phyloP scores from a whole-genome alignment of 1,140 invertebrate species.

The Drosophila novamexicana region DNA sequence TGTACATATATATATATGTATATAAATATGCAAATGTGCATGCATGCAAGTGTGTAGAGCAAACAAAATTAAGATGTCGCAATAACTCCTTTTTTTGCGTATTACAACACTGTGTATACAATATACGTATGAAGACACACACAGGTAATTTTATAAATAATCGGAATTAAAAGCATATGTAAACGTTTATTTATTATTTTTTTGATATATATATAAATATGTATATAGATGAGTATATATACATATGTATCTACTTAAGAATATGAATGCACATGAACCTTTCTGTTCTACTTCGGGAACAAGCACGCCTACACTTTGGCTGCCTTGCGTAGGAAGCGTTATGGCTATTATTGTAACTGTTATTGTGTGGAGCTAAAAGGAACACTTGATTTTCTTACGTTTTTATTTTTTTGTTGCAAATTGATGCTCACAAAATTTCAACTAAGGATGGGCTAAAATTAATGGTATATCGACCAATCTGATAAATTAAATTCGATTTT shows the following conservation, averaged over 20 bases:
- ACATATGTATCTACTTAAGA: slow-evolving; percentile 11
- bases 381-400: slow-evolving; percentile 43
- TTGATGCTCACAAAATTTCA: slow-evolving; percentile 47
- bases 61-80: slow-evolving; percentile 43
- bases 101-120: slow-evolving; percentile 10
- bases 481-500: slow-evolving; percentile 32
- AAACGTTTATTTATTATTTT: neutral
- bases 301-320: slow-evolving; percentile 19
- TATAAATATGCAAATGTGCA: neutral
- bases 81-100: slow-evolving; percentile 45
- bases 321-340: slow-evolving; percentile 3
- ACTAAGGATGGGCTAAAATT: slow-evolving; percentile 30
- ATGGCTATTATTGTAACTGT: slow-evolving; percentile 3
- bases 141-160: neutral
- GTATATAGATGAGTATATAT: slow-evolving; percentile 15
- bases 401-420: slow-evolving; percentile 45
- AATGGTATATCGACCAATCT: slow-evolving; percentile 34
- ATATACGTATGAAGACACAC: slow-evolving; percentile 3
- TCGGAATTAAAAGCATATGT: neutral
- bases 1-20: neutral
- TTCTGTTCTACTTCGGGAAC: slow-evolving; percentile 14
- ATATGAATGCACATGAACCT: slow-evolving; percentile 17
- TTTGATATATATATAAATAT: slow-evolving; percentile 16
- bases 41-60: slow-evolving; percentile 14
- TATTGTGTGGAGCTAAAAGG: slow-evolving; percentile 14